phyloP scores from a whole-genome alignment of 2,888 invertebrate genomes.

The Tuta absoluta region DNA sequence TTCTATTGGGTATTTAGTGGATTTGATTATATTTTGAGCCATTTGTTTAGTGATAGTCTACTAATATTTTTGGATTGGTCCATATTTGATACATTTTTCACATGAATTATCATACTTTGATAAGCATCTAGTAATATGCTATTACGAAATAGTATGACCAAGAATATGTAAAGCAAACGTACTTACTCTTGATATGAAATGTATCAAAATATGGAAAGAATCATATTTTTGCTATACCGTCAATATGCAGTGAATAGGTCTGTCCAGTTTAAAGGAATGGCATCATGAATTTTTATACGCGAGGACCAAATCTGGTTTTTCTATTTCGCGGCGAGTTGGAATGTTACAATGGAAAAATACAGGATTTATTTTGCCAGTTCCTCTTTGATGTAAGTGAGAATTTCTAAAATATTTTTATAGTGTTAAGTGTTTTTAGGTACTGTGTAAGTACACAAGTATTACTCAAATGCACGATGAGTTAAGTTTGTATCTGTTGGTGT shows the following conservation, averaged over 20 bases:
- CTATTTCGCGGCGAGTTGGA: conserved; percentile 58
- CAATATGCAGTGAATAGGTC: conserved; percentile 62
- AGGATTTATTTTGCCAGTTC: conserved; percentile 81
- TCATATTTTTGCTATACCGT: conserved; percentile 44
- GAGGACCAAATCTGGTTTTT: conserved; percentile 73
- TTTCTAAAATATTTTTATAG: conserved; percentile 80
- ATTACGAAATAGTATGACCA: neutral
- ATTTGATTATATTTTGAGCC: conserved; percentile 74
- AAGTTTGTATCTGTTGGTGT: conserved; percentile 42
- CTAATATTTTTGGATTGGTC: conserved; percentile 72
- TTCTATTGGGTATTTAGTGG: conserved; percentile 75
- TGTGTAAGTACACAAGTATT: conserved; percentile 70
- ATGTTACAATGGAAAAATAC: conserved; percentile 57
- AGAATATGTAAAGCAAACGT: neutral
- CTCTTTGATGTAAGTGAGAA: conserved; percentile 80
- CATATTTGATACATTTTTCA: conserved; percentile 12
- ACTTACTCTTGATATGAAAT: neutral
- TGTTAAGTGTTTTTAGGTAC: conserved; percentile 71
- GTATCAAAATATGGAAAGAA: conserved; percentile 11
- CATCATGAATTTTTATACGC: conserved; percentile 72
- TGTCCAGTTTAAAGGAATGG: conserved; percentile 77
- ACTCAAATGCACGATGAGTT: conserved; percentile 47
- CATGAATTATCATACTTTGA: neutral
- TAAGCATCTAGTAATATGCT: neutral
- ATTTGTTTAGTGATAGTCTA: conserved; percentile 71